Evolutionary conservation across 2,888 invertebrate genomes (phyloP), one percentile per base, ranked within the genome.

Genomic region (Priocnemis perturbator): DNA sequence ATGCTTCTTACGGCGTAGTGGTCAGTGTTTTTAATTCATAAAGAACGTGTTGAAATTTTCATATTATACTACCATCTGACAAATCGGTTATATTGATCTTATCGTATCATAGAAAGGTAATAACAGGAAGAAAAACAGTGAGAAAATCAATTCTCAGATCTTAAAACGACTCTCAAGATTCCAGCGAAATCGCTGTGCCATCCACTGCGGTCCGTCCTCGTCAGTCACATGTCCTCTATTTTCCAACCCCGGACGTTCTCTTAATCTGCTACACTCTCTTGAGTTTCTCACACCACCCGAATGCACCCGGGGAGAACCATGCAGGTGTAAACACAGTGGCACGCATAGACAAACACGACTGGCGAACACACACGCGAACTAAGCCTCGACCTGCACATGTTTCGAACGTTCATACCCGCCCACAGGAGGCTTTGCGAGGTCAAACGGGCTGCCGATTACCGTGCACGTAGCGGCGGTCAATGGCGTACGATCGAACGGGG

Each of bases 391-490:
- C 57, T 57, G 47, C 19, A 48, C 50, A 23, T 37, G 59, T 26
- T 26, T 26, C 2, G 26, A 5, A 26, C 26, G 26, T 26, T 26
- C 26, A 26, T 26, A 21, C 20, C 52, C 19, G 26, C 59, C 17
- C 59, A 55, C 30, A 60, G 23, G 60, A 57, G 61, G 60, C 53
- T 59, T 59, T 67, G 62, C 60, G 62, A 67, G 62, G 62, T 58
- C 59, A 69, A 66, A 69, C 69, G 69, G 67, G 69, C 60, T 58
- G 55, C 65, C 55, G 66, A 62, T 30, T 63, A 66, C 60, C 59
- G 63, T 67, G 23, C 17, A 30, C 47, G 37, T 37, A 37, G 11
- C 11, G 4, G 37, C 37, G 37, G 37, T 37, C 37, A 37, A 37
- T 37, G 37, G 37, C 37, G 59, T 52, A 62, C 60, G 67, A 73